Evolutionary conservation across 2,113 vertebrate genomes (phyloP).

Genomic region (Otus sunia): DNA sequence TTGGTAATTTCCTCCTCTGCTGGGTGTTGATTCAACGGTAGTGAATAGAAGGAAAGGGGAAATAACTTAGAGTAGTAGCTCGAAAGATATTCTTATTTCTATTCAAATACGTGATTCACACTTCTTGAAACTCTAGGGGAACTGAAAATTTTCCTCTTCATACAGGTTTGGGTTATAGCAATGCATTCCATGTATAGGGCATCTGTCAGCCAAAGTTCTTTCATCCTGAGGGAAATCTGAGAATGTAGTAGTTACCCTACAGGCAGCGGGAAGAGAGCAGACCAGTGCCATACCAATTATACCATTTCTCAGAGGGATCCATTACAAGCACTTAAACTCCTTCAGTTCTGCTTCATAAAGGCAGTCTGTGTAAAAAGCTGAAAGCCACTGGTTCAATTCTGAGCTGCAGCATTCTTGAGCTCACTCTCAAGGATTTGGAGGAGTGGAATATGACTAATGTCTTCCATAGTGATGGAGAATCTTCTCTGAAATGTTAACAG

Average conservation of each 20-base stretch:
- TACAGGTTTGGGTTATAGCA: neutral
- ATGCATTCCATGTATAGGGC: neutral
- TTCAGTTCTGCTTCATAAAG: slow-evolving; percentile 37
- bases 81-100: neutral
- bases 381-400: slow-evolving; percentile 31
- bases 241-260: slow-evolving; percentile 33
- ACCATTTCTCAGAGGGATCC: slow-evolving; percentile 48
- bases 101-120: neutral
- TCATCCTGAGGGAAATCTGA: slow-evolving; percentile 38
- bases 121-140: neutral
- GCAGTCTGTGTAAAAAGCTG: slow-evolving; percentile 24
- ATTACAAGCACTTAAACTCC: slow-evolving; percentile 42
- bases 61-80: neutral
- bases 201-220: slow-evolving; percentile 37
- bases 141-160: neutral
- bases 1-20: neutral
- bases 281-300: slow-evolving; percentile 47
- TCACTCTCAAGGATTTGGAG: neutral
- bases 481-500: slow-evolving; percentile 39
- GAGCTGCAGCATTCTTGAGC: neutral
- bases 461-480: slow-evolving; percentile 22
- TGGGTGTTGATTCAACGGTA: neutral
- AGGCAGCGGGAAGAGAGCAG: slow-evolving; percentile 25
- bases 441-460: neutral
- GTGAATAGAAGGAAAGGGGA: neutral